Conservation (phyloP, 2,113 vertebrate species). For the Micromys minutus region DNA sequence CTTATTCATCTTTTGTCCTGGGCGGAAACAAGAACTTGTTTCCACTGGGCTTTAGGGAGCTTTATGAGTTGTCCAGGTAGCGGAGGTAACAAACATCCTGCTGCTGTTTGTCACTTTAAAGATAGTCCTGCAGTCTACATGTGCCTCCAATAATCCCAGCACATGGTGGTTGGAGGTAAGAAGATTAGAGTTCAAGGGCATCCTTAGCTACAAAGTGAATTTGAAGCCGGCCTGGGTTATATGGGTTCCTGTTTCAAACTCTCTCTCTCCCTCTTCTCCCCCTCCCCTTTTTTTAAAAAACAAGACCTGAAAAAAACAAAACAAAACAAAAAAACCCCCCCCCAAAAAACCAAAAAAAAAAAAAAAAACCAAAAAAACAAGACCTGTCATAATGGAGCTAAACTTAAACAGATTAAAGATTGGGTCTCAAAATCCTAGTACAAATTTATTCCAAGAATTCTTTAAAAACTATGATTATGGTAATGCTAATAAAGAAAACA, state of each 20-base stretch:
- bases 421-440: not conserved
- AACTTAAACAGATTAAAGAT: not conserved
- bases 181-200: not conserved
- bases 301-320: too few relatives aligned
- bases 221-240: not conserved
- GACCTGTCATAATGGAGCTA: not conserved
- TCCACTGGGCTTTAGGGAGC: not conserved
- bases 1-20: not conserved
- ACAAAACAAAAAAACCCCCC: too few relatives aligned
- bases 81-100: not conserved
- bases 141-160: not conserved
- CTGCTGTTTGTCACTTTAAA: not conserved
- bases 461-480: slow-evolving; percentile 3
- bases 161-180: not conserved
- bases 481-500: not conserved
- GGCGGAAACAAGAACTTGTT: not conserved
- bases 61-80: not conserved
- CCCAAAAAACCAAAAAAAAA: too few relatives aligned
- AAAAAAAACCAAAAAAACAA: too few relatives aligned
- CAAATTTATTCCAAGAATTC: slow-evolving; percentile 22
- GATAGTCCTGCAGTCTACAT: not conserved
- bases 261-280: too few relatives aligned
- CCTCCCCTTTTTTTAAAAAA: too few relatives aligned
- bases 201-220: not conserved
- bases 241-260: not conserved